These are phyloP conservation scores for Maconellicoccus hirsutus DNA, from an alignment of 1,140 invertebrate species.

Conservation along the genomic window DNA sequence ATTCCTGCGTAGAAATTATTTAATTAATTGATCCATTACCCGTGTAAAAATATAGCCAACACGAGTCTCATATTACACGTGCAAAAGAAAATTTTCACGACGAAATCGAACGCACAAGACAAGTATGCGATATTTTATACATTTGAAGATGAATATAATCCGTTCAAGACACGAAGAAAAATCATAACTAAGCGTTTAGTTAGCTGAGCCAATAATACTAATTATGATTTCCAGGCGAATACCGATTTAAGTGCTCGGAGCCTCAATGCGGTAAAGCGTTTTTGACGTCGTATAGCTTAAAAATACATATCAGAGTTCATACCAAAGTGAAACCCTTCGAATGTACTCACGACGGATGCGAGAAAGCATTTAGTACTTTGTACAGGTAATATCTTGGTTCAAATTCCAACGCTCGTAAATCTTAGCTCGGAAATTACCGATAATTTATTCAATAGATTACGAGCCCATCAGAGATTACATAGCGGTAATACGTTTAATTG, in stretches of 20 bases:
- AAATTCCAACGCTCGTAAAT: too few relatives aligned
- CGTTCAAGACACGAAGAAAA: too few relatives aligned
- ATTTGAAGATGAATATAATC: too few relatives aligned
- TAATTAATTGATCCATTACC: too few relatives aligned
- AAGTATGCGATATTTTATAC: too few relatives aligned
- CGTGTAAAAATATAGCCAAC: background rate
- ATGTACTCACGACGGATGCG: conserved; percentile 62
- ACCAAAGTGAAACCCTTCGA: conserved; percentile 88
- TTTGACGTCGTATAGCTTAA: conserved; percentile 86
- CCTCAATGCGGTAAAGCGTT: conserved; percentile 83
- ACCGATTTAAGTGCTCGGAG: conserved; percentile 81
- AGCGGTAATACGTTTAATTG: conserved; percentile 94
- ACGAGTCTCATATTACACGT: background rate
- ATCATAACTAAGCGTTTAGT: too few relatives aligned
- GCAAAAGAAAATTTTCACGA: background rate
- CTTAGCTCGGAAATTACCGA: too few relatives aligned
- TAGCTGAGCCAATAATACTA: too few relatives aligned
- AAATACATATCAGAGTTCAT: conserved; percentile 88
- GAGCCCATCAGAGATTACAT: conserved; percentile 83
- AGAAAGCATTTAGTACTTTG: conserved; percentile 87
- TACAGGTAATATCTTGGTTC: too few relatives aligned
- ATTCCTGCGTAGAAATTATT: too few relatives aligned
- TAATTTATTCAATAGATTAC: conserved; percentile 51
- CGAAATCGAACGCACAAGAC: background rate
- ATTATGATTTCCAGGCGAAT: conserved; percentile 61